Evolutionary conservation across 2,888 invertebrate species (phyloP).

Genomic region (Hybos culiciformis): DNA sequence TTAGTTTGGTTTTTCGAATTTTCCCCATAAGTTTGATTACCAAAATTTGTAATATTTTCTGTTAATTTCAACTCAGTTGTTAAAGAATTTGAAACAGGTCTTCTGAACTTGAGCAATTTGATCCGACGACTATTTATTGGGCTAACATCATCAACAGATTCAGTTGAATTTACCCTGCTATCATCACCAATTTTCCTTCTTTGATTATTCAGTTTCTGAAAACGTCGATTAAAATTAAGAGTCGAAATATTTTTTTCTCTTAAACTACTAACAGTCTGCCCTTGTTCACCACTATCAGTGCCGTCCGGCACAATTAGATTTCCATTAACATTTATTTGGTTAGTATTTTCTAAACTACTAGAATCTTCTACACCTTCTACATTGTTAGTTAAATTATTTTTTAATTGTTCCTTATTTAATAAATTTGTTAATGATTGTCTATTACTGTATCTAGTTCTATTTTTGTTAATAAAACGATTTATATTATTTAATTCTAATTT

Average conservation of each 20-base stretch:
- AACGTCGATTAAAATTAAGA: constrained; percentile 33
- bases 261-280: too few relatives aligned
- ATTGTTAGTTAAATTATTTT: constrained; percentile 12
- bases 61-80: background rate
- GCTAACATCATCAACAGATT: background rate
- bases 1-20: background rate
- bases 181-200: constrained; percentile 11
- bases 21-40: background rate
- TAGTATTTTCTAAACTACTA: constrained; percentile 8
- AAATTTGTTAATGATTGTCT: too few relatives aligned
- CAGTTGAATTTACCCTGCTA: constrained; percentile 8
- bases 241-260: background rate
- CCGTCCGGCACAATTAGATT: constrained; percentile 12
- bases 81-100: constrained; percentile 3
- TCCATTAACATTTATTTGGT: constrained; percentile 14
- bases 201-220: constrained; percentile 30
- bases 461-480: too few relatives aligned
- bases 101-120: constrained; percentile 7
- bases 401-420: constrained; percentile 8
- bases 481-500: background rate
- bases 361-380: constrained; percentile 13
- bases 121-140: constrained; percentile 5
- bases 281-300: background rate
- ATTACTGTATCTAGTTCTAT: too few relatives aligned
- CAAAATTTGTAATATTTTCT: background rate